Evolutionary conservation across 2,888 invertebrate species (phyloP).

Genomic region (Drosophila vallismaia): DNA sequence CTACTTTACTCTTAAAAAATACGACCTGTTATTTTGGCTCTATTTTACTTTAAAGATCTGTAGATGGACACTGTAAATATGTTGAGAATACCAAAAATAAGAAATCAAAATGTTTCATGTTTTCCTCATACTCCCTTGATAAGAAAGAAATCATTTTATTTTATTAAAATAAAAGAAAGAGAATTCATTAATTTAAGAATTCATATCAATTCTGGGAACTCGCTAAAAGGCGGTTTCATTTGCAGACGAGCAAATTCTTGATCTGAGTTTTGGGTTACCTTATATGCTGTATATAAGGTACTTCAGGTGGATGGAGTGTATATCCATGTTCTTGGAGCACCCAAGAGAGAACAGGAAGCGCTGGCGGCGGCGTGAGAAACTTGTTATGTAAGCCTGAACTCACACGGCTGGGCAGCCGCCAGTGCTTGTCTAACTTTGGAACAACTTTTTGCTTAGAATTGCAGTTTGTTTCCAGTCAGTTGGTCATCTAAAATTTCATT

Average conservation of each 20-base stretch:
- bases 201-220: constrained; percentile 35
- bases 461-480: constrained; percentile 15
- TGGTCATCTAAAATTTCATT: constrained; percentile 26
- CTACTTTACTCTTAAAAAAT: not conserved
- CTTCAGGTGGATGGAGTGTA: not conserved
- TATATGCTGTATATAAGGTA: not conserved
- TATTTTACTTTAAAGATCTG: not conserved
- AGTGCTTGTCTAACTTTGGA: constrained; percentile 8
- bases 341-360: constrained; percentile 33
- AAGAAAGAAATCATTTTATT: constrained; percentile 15
- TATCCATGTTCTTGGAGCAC: not conserved
- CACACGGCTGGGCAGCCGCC: constrained; percentile 20
- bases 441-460: constrained; percentile 36
- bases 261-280: constrained; percentile 27
- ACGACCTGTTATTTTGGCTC: constrained; percentile 2
- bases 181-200: not conserved
- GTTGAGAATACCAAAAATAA: constrained; percentile 6
- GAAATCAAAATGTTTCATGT: not conserved
- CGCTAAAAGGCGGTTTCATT: not conserved
- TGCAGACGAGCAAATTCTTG: constrained; percentile 39
- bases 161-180: constrained; percentile 19
- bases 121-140: not conserved
- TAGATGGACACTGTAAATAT: constrained; percentile 20
- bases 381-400: constrained; percentile 13
- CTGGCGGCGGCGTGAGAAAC: constrained; percentile 33